Base-by-base conservation (phyloP, 1,140 invertebrate genomes). In the Drosophila watanabei region DNA sequence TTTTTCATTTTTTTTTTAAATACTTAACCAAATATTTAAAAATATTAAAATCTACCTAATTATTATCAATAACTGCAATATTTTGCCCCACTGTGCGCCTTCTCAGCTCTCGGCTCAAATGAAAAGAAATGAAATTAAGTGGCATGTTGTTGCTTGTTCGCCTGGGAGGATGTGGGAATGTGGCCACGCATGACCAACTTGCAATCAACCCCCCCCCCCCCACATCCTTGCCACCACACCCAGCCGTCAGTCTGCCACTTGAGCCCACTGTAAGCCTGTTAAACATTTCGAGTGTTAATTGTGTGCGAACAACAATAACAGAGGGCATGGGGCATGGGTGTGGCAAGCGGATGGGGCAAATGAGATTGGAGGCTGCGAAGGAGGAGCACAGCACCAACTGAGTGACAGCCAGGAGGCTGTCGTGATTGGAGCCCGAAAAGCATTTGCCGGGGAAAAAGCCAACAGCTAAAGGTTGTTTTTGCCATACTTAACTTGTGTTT, bases 81-180 rank as follows among this genome's bases (percentile, higher is more conserved):
- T 35, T 64, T 75, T 18, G 24, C 6, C 9, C 39, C 82, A 85
- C 68, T 78, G 83, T 85, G 39, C 57, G 14, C 52, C 54, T 56
- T 79, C 18, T 78, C n/a, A 11, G 62, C 24, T 28, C 24, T 28
- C 5, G 41, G 32, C 49, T 41, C 69, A 84, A 89, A 80, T 79
- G 72, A 84, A 84, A 88, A 84, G 77, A 88, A 88, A 89, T 78
- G 78, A 89, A 84, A 88, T 88, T 75, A 88, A 88, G 81, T 88
- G 85, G 81, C 85, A 81, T 89, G 75, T 85, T 84, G 75, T 80
- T 62, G 71, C 49, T 60, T 59, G 30, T 61, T 54, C 20, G 43
- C 57, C 48, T 41, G 48, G n/a, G 10, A 43, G 54, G 61, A 57
- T 77, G 56, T 65, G 45, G 51, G 51, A 64, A 45, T 58, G 59